Percentiles rank a stretch among this genome's conserved stretches.
phyloP scores from a whole-genome alignment of 2,888 invertebrate species.

The Andricus quercusramuli region DNA sequence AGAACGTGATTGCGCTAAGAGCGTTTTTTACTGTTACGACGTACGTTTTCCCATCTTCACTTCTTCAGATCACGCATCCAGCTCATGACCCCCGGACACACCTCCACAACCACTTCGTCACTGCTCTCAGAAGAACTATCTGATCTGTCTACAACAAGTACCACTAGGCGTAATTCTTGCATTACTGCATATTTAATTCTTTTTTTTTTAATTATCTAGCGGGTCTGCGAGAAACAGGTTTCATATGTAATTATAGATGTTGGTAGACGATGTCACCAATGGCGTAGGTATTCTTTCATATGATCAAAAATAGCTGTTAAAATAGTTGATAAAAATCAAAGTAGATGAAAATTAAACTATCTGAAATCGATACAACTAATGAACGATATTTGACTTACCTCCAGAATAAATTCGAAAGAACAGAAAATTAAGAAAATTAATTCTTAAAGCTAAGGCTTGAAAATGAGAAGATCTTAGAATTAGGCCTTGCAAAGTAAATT shows the following conservation, averaged over 20 bases:
- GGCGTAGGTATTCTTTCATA: background rate
- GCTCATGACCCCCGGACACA: constrained; percentile 22
- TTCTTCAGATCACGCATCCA: constrained; percentile 25
- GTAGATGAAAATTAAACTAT: too few species aligned
- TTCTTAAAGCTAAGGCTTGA: too few species aligned
- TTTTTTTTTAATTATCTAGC: constrained; percentile 8
- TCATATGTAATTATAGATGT: background rate
- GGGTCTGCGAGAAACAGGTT: background rate
- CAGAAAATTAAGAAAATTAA: too few species aligned
- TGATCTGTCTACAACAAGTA: background rate
- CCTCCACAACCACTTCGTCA: constrained; percentile 30
- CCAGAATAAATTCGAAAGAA: too few species aligned
- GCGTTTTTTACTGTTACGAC: constrained; percentile 30
- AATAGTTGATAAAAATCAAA: too few species aligned
- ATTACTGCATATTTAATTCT: constrained; percentile 14
- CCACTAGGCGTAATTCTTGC: constrained; percentile 14
- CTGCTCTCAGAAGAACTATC: background rate
- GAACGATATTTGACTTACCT: too few species aligned
- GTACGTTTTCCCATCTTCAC: constrained; percentile 3
- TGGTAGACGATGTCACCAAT: background rate
- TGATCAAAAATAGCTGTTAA: background rate
- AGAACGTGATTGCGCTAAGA: constrained; percentile 7
- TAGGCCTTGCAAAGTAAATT: too few species aligned
- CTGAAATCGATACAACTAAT: too few species aligned
- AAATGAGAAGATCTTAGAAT: too few species aligned